Base-by-base conservation (phyloP, 2,113 vertebrate species). In the Sinocyclocheilus rhinocerous region DNA sequence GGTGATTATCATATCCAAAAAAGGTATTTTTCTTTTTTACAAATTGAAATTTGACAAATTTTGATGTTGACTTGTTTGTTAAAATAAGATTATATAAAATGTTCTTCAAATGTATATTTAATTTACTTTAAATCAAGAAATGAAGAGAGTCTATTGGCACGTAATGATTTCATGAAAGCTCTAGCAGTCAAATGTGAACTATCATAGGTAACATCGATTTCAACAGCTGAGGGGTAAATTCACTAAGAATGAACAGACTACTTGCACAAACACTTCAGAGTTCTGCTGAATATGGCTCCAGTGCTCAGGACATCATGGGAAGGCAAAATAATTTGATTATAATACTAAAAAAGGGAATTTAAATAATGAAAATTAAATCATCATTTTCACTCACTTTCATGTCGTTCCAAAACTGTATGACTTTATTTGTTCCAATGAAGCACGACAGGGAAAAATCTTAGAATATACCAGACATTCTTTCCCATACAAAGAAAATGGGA, bases 121-220 rank as follows among this genome's bases (percentile, higher is more conserved):
- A 20, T 70, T 16, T 0, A 69, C 13, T 36, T 29, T 72, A 36
- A 9, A 9, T 39, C 26, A 15, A 16, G 20, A 12, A 22, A 6
- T 45, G 11, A 12, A 12, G 1, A 45, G 18, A 24, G 42, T 45
- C 42, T 48, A 7, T 42, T 48, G 33, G 42, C 73, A 50, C 22
- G 1, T 69, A 16, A 48, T 50, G n/a, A 9, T 76, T 50, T 76
- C n/a, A n/a, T 76, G 42, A 10, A 16, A 76, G 6, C 73, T 45
- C 22, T 76, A 76, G 42, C 73, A 76, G 73, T 76, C 10, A 76
- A 76, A 76, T 76, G 42, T 50, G 73, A 76, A 50, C 73, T 8
- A 26, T 76, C 13, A 0, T 45, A 50, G 6, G 22, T 50, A 76
- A 45, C 73, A 50, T 76, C 1, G 20, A 22, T 24, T 50, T 50